phyloP scores from a whole-genome alignment of 1,140 invertebrate genomes.

The Penaeus chinensis region DNA sequence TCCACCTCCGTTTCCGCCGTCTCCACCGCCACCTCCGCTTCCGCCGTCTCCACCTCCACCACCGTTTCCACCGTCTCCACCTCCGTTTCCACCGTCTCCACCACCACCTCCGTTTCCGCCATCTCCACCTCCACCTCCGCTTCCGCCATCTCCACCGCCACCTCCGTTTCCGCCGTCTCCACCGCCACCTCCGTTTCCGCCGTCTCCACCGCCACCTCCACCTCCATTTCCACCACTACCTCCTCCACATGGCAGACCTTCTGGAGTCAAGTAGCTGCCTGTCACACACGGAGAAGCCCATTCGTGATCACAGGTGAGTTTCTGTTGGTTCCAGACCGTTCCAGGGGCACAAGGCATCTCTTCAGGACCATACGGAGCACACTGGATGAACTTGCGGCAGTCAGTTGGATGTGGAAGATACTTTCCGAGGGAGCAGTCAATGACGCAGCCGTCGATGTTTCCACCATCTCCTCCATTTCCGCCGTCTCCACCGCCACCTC shows the following conservation, averaged over 20 bases:
- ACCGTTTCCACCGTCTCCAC: conserved; percentile 9
- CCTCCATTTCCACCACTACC: not conserved
- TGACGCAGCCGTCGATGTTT: conserved; percentile 43
- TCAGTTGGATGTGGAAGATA: conserved; percentile 47
- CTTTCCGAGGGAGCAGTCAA: conserved; percentile 39
- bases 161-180: too few species aligned
- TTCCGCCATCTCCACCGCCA: too few species aligned
- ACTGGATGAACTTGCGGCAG: conserved; percentile 55
- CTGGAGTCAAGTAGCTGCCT: not conserved
- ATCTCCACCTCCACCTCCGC: too few species aligned
- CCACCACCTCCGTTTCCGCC: not conserved
- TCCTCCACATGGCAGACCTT: conserved; percentile 25
- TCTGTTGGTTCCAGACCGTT: not conserved
- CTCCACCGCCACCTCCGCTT: not conserved
- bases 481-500: not conserved
- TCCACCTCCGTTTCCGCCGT: not conserved
- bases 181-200: not conserved
- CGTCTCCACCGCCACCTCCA: not conserved
- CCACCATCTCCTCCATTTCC: conserved; percentile 21
- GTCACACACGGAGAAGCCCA: not conserved
- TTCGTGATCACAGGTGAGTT: not conserved
- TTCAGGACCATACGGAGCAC: conserved; percentile 43
- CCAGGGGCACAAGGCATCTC: conserved; percentile 32
- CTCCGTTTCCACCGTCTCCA: not conserved
- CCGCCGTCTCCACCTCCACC: not conserved